These are phyloP conservation scores for Tupaia chinensis DNA, from an alignment of 2,113 vertebrate genomes.

Conservation along the genomic window DNA sequence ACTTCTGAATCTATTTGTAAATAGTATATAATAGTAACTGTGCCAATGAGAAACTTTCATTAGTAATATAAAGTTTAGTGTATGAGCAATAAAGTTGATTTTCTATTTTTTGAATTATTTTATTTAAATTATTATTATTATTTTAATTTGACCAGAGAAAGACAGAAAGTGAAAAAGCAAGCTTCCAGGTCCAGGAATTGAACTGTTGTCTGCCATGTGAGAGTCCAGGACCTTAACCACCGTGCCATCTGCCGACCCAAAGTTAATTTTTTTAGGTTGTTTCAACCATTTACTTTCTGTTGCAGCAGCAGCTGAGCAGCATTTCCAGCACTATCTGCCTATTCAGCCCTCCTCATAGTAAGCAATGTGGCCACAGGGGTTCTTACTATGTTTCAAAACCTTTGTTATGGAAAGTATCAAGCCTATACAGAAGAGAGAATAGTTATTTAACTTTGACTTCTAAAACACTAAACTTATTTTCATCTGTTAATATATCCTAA, in stretches of 20 bases:
- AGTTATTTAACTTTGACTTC: not conserved
- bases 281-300: not conserved
- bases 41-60: not conserved
- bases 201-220: no score
- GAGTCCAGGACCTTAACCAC: no score
- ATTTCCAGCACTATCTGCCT: not conserved
- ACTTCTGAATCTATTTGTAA: not conserved
- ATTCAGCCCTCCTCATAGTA: not conserved
- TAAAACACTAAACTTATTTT: not conserved
- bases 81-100: not conserved
- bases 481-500: not conserved
- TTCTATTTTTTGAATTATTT: no score
- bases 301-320: not conserved
- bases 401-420: constrained; percentile 23
- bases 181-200: no score
- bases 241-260: no score
- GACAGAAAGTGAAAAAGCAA: no score
- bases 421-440: not conserved
- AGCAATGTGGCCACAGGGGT: not conserved
- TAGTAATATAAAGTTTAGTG: not conserved
- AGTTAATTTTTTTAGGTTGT: not conserved
- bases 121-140: no score
- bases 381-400: constrained; percentile 4
- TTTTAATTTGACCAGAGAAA: no score
- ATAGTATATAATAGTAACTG: not conserved